These are phyloP conservation scores for Ataeniobius toweri DNA, from an alignment of 2,797 vertebrate genomes.

Conservation along the genomic window DNA sequence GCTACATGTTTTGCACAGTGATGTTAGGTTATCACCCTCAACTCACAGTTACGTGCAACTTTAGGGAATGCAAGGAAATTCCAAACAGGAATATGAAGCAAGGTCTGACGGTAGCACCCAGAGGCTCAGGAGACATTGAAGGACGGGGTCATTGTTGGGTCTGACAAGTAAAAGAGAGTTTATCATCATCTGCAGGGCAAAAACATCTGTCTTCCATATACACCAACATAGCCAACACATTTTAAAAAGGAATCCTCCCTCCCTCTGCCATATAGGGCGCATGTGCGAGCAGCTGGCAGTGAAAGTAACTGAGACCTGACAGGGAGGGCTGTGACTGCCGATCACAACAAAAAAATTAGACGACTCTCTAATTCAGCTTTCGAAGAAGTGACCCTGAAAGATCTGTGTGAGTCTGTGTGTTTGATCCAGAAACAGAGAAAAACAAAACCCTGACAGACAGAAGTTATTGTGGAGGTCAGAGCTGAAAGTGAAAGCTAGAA, in stretches of 20 bases:
- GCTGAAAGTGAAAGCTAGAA: conserved; percentile 19
- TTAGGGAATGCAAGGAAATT: neutral
- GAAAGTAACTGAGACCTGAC: conserved; percentile 15
- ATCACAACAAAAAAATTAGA: conserved; percentile 3
- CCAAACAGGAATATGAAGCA: conserved; percentile 4
- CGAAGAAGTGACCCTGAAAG: conserved; percentile 36
- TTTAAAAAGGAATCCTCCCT: neutral
- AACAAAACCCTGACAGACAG: conserved; percentile 30
- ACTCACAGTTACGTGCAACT: neutral
- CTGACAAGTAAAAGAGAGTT: neutral
- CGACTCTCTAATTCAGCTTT: conserved; percentile 32
- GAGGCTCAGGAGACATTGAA: neutral
- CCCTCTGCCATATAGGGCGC: neutral
- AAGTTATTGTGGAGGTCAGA: conserved; percentile 32
- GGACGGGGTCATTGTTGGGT: conserved; percentile 14
- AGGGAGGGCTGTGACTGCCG: neutral
- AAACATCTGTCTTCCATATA: conserved; percentile 1
- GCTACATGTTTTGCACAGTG: neutral
- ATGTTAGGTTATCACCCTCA: neutral
- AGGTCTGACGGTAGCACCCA: neutral
- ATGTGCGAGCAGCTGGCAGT: neutral
- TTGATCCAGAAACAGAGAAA: neutral
- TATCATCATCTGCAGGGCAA: conserved; percentile 19
- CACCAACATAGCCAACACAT: neutral
- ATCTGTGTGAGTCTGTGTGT: conserved; percentile 3